Percentiles rank a stretch among this genome's conserved stretches.
phyloP scores from a whole-genome alignment of 2,797 vertebrate genomes.

The Chaetophractus vellerosus region DNA sequence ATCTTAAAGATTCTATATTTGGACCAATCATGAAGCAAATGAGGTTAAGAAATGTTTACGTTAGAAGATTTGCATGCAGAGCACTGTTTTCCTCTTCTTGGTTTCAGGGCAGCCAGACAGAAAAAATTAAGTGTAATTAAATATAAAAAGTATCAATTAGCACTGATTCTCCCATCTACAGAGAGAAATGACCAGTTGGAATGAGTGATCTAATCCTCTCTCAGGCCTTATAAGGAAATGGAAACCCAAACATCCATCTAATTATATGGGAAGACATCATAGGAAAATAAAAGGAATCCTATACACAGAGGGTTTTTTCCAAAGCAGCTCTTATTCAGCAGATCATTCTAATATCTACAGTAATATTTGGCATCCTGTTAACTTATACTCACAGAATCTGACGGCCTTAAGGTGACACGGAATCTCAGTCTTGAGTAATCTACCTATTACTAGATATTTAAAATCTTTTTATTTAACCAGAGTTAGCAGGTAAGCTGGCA shows the following conservation, averaged over 20 bases:
- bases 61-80: slow-evolving; percentile 90
- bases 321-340: background rate
- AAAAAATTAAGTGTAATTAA: slow-evolving; percentile 92
- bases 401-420: background rate
- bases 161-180: slow-evolving; percentile 89
- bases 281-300: background rate
- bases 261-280: slow-evolving; percentile 36
- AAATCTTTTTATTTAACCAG: slow-evolving; percentile 2
- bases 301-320: background rate
- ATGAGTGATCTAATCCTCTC: slow-evolving; percentile 86
- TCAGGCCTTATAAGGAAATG: slow-evolving; percentile 81
- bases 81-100: slow-evolving; percentile 91
- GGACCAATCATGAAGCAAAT: slow-evolving; percentile 87
- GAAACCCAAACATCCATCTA: slow-evolving; percentile 66
- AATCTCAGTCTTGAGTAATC: background rate
- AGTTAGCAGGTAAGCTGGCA: background rate
- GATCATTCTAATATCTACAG: background rate
- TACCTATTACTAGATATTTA: background rate
- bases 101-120: slow-evolving; percentile 90
- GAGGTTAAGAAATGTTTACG: slow-evolving; percentile 90
- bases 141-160: slow-evolving; percentile 91
- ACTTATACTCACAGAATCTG: background rate
- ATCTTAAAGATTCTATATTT: slow-evolving; percentile 74
- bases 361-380: background rate
- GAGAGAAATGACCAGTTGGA: slow-evolving; percentile 89